Base-by-base conservation (phyloP, 2,888 invertebrate species). In the Beris morrisii region DNA sequence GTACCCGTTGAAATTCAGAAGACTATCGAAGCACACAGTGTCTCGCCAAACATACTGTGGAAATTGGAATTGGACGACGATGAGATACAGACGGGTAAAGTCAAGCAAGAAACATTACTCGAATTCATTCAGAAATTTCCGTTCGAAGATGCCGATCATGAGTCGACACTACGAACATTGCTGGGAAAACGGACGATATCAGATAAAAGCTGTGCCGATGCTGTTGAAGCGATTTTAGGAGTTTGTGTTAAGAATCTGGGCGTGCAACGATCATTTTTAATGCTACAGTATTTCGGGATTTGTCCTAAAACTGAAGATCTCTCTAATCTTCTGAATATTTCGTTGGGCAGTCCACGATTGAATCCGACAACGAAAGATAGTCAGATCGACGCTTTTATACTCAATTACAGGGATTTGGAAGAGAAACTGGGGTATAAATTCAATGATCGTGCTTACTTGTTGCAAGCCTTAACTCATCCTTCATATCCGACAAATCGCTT, bases 401-500 rank as follows among this genome's bases (percentile, higher is more conserved):
- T 80, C 55, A 78, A 80, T 72, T 82, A 75, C 71, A 58, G 70
- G n/a, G 77, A 83, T 48, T 77, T 92, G 11, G 90, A 95, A 77
- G 65, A 78, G 2, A 85, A 83, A 55, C 73, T 94, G 4, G 84
- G 86, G 0, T 95, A 95, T 78, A 85, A 82, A 68, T 99, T 98
- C 79, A 85, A 85, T 0, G 90, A 97, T 76, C 86, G 88, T 0
- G 86, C 89, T 0, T 92, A 88, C 75, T 83, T 99, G 5, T 78
- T 97, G 15, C 95, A 93, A 87, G 96, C 96, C 0, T 83, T 99
- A 61, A 95, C 97, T 0, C 99, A 99, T 82, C 87, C 96, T 0
- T 95, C 97, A 0, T 95, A 89, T 80, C 86, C 87, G 5, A 84
- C 87, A 5, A 95, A 96, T 80, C 84, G 88, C 0, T 76, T 91